Percentiles rank a stretch among this genome's conserved stretches.
phyloP scores from a whole-genome alignment of 2,888 invertebrate species.

The Sinhomidia bicolor region DNA sequence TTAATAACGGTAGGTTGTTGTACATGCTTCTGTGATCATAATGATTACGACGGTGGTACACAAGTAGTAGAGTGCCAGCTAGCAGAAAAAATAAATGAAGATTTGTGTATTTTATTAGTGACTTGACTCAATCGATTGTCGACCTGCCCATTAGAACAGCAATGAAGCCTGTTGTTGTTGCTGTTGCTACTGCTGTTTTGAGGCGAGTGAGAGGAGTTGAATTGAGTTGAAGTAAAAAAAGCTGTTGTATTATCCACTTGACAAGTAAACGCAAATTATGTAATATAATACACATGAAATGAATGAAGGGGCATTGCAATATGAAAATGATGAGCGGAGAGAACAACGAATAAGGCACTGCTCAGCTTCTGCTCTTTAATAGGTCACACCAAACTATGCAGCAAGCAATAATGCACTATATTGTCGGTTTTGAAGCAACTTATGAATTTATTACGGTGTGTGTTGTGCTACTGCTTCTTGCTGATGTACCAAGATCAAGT shows the following conservation, averaged over 20 bases:
- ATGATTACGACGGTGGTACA: not conserved
- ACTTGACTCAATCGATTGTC: not conserved
- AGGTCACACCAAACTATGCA: conserved; percentile 1
- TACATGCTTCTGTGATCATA: not conserved
- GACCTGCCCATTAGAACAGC: not conserved
- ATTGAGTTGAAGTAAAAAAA: not conserved
- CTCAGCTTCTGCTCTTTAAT: not conserved
- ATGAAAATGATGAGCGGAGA: conserved; percentile 11
- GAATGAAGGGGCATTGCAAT: not conserved
- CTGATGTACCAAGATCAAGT: too few species aligned
- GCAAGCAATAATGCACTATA: too few species aligned
- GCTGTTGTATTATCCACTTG: not conserved
- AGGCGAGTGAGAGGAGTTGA: not conserved
- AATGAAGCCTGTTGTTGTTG: too few species aligned
- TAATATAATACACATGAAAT: not conserved
- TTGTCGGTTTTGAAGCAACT: not conserved
- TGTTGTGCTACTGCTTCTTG: not conserved
- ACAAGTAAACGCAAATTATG: not conserved
- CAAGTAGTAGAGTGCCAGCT: too few species aligned
- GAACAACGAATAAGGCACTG: conserved; percentile 22
- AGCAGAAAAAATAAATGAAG: not conserved
- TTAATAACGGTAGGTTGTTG: not conserved
- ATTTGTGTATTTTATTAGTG: conserved; percentile 16
- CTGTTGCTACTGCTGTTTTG: too few species aligned
- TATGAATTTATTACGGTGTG: not conserved